Evolutionary conservation across 37 sponge, comb jelly and placozoan genomes (phyloP).

Genomic region (Crambe crambe): DNA sequence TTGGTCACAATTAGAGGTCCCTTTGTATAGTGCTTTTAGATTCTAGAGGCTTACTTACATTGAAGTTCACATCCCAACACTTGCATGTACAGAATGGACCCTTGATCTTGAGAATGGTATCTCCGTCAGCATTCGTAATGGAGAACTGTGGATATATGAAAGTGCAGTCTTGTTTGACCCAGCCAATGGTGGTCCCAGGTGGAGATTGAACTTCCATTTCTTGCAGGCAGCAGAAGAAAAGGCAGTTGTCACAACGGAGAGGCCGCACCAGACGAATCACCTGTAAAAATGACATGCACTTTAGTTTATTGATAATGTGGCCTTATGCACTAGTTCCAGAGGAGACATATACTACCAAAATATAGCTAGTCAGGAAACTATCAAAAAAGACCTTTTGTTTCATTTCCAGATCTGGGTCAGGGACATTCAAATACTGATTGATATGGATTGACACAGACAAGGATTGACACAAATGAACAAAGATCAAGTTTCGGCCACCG

Average conservation of each 20-base stretch:
- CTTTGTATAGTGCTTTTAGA: background rate
- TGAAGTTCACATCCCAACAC: constrained; percentile 82
- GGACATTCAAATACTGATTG: no score
- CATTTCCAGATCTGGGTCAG: no score
- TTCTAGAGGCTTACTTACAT: constrained; percentile 19
- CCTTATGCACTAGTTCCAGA: no score
- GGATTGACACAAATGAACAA: no score
- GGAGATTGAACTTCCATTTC: constrained; percentile 91
- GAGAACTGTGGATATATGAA: constrained; percentile 78
- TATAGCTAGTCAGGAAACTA: no score
- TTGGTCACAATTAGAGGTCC: no score
- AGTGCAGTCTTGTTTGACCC: constrained; percentile 71
- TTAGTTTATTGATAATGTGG: no score
- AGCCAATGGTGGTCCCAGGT: constrained; percentile 86
- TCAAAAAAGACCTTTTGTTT: no score
- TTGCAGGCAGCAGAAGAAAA: constrained; percentile 93
- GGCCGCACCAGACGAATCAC: constrained; percentile 89
- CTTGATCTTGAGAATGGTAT: constrained; percentile 79
- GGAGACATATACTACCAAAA: no score
- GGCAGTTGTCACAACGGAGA: constrained; percentile 63
- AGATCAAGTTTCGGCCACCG: no score
- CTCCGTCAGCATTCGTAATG: constrained; percentile 57
- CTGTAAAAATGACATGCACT: constrained; percentile 19
- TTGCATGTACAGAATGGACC: constrained; percentile 76
- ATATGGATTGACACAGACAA: no score